These are phyloP conservation scores for Thaumetopoea pityocampa DNA, from an alignment of 1,140 invertebrate genomes.

Conservation along the genomic window DNA sequence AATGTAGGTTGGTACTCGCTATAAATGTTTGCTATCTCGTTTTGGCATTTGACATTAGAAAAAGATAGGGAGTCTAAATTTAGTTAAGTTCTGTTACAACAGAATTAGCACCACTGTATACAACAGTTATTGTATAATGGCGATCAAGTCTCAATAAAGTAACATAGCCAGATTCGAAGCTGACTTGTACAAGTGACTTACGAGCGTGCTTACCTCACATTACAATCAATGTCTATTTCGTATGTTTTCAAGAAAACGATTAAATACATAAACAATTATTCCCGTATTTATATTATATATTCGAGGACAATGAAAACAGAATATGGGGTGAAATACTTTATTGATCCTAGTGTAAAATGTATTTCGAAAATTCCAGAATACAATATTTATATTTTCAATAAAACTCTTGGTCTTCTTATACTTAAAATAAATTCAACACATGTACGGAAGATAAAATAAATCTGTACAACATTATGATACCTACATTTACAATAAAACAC, in stretches of 20 bases:
- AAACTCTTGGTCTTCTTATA: constrained; percentile 66
- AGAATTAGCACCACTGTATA: too few species aligned
- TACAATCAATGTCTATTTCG: constrained; percentile 14
- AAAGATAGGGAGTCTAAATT: too few species aligned
- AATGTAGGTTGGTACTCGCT: too few species aligned
- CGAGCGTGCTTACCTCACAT: too few species aligned
- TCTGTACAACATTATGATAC: constrained; percentile 61
- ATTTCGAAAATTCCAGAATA: constrained; percentile 72
- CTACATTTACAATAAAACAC: constrained; percentile 54
- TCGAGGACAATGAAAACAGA: constrained; percentile 19
- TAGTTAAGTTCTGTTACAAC: too few species aligned
- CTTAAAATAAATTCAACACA: constrained; percentile 63
- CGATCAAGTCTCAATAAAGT: too few species aligned
- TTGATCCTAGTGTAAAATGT: constrained; percentile 73
- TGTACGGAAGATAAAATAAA: constrained; percentile 50
- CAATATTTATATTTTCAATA: constrained; percentile 67
- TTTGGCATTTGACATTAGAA: too few species aligned
- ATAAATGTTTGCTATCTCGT: too few species aligned
- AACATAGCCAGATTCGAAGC: too few species aligned
- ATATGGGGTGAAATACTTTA: constrained; percentile 66
- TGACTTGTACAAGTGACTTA: too few species aligned
- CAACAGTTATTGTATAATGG: too few species aligned
- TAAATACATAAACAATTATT: constrained; percentile 7
- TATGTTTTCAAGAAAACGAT: constrained; percentile 13
- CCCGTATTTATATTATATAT: constrained; percentile 8